phyloP scores from a whole-genome alignment of 2,113 vertebrate genomes.

The Peucedramus taeniatus region DNA sequence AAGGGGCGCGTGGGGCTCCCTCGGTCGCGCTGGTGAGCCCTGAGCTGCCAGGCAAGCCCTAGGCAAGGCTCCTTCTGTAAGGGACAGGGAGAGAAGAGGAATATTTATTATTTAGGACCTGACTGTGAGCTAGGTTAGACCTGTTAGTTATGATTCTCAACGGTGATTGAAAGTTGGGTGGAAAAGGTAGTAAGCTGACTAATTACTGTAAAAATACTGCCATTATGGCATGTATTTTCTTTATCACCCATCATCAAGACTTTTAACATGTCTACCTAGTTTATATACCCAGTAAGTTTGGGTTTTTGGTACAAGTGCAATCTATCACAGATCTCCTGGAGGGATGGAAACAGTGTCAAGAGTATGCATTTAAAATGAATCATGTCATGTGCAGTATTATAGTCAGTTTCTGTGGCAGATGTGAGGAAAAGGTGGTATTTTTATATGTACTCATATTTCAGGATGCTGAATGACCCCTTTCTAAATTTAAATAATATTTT shows the following conservation, averaged over 20 bases:
- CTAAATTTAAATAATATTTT: not conserved
- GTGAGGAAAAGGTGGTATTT: not conserved
- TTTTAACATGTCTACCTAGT: not conserved
- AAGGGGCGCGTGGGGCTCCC: fast-evolving
- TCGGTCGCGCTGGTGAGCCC: not conserved
- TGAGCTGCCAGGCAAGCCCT: not conserved
- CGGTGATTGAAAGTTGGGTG: not conserved
- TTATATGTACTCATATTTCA: not conserved
- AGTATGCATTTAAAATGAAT: not conserved
- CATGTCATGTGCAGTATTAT: not conserved
- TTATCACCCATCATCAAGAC: not conserved
- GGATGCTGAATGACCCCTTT: not conserved
- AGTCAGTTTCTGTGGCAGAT: not conserved
- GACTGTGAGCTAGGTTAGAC: not conserved
- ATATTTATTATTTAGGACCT: not conserved
- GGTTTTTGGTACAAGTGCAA: not conserved
- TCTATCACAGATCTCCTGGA: not conserved
- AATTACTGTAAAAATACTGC: not conserved
- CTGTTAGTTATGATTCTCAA: not conserved
- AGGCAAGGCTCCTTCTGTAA: not conserved
- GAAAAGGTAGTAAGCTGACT: not conserved
- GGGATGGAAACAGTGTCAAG: not conserved
- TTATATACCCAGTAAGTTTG: not conserved
- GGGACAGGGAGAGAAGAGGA: not conserved
- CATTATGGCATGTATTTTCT: not conserved